phyloP scores from a whole-genome alignment of 2,113 vertebrate genomes.

The Gambusia affinis region DNA sequence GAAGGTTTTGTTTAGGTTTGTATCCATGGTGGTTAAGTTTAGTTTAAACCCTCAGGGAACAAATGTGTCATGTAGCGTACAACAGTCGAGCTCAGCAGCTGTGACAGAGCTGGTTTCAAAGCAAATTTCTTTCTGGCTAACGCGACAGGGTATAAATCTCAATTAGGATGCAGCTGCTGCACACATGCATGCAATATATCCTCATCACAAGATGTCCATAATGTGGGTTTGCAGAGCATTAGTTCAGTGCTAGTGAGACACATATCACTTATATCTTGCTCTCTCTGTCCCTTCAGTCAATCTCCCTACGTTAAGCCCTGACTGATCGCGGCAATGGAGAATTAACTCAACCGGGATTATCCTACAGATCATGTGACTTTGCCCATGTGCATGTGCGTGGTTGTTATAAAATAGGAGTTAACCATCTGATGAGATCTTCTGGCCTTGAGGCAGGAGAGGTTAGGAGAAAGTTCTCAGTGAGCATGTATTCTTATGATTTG shows the following conservation, averaged over 20 bases:
- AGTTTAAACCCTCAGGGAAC: constrained; percentile 20
- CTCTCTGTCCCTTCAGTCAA: constrained; percentile 15
- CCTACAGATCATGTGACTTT: constrained; percentile 65
- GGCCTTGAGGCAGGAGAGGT: constrained; percentile 10
- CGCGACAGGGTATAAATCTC: constrained; percentile 70
- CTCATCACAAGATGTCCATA: constrained; percentile 59
- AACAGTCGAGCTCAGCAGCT: constrained; percentile 55
- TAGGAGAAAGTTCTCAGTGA: background rate
- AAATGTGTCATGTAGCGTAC: constrained; percentile 43
- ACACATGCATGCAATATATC: constrained; percentile 37
- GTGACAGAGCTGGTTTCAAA: constrained; percentile 65
- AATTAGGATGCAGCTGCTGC: constrained; percentile 66
- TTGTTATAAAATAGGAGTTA: constrained; percentile 22
- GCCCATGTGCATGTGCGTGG: constrained; percentile 1
- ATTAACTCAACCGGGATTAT: constrained; percentile 67
- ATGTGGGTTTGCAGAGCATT: constrained; percentile 46
- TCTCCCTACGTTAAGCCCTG: constrained; percentile 47
- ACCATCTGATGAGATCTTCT: constrained; percentile 33
- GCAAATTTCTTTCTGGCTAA: constrained; percentile 57
- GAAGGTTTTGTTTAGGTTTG: constrained; percentile 5
- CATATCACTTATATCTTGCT: constrained; percentile 54
- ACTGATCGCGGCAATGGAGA: constrained; percentile 64
- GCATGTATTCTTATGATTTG: background rate
- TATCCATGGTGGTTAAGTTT: constrained; percentile 34
- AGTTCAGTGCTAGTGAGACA: constrained; percentile 33